Conservation (phyloP, 2,113 vertebrate genomes). For the Elephas maximus region DNA sequence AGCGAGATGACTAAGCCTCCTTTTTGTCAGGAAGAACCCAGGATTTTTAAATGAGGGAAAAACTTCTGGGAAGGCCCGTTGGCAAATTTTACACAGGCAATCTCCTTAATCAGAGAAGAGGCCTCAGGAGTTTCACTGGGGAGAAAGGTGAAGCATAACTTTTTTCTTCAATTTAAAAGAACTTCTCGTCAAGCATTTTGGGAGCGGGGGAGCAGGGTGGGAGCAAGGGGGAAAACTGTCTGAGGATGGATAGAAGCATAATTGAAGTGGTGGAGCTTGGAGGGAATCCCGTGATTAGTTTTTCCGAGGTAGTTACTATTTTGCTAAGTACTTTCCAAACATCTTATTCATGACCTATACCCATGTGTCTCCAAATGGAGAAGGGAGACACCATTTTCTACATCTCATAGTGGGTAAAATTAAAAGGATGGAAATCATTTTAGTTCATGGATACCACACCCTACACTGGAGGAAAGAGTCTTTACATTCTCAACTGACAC, state of each 20-base stretch:
- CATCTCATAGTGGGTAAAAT: not conserved
- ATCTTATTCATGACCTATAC: not conserved
- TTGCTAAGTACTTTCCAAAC: not conserved
- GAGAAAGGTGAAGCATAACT: not conserved
- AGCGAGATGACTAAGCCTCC: slow-evolving; percentile 42
- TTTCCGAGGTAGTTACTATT: not conserved
- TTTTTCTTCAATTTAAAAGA: slow-evolving; percentile 52
- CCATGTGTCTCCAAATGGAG: not conserved
- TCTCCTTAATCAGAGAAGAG: not conserved
- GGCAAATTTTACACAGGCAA: not conserved
- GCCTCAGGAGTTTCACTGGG: not conserved
- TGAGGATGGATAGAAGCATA: not conserved
- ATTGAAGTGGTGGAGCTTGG: not conserved
- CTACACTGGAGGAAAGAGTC: not conserved
- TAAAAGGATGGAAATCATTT: not conserved
- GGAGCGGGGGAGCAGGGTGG: not conserved
- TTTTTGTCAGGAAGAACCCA: slow-evolving; percentile 33
- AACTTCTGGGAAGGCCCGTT: not conserved
- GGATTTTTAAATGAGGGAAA: slow-evolving; percentile 43
- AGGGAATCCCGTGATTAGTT: not conserved
- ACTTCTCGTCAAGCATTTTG: not conserved
- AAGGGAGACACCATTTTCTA: not conserved
- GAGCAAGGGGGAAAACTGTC: not conserved
- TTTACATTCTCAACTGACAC: not conserved
- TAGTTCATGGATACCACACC: not conserved